These are phyloP conservation scores for Pachliopta kotzebuea DNA, from an alignment of 2,888 invertebrate genomes.

Conservation along the genomic window DNA sequence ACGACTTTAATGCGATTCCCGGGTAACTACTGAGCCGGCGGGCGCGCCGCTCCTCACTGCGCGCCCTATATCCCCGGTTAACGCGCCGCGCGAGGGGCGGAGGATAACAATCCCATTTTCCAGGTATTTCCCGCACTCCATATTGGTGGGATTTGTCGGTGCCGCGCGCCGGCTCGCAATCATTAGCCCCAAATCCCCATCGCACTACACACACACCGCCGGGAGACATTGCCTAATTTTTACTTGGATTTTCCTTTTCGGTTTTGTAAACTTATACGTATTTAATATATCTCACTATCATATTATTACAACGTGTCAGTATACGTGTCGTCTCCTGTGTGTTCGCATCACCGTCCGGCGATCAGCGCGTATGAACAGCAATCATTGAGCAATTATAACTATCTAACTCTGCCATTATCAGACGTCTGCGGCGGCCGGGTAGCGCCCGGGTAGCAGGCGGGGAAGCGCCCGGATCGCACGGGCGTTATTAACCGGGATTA, in stretches of 20 bases:
- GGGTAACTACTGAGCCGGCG: conserved; percentile 56
- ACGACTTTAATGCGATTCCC: conserved; percentile 68
- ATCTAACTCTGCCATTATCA: conserved; percentile 68
- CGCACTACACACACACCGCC: conserved; percentile 56
- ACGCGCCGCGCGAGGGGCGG: conserved; percentile 38
- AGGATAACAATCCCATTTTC: conserved; percentile 67
- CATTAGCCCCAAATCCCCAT: conserved; percentile 71
- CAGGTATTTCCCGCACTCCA: conserved; percentile 75
- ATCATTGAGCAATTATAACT: conserved; percentile 64
- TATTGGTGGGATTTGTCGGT: conserved; percentile 74
- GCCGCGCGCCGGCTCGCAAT: conserved; percentile 53
- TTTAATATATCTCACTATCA: no score
- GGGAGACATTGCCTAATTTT: conserved; percentile 66
- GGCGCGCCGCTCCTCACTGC: conserved; percentile 38
- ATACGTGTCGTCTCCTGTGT: no score
- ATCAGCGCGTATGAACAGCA: conserved; percentile 39
- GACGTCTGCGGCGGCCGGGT: conserved; percentile 49
- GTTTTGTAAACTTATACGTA: not conserved
- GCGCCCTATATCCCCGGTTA: conserved; percentile 43
- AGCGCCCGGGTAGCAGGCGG: conserved; percentile 2
- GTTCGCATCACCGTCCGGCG: not conserved
- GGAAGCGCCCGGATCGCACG: conserved; percentile 49
- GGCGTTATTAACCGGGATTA: conserved; percentile 79
- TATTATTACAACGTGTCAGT: no score
- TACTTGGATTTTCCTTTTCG: conserved; percentile 54